Percentiles rank a stretch among this genome's conserved stretches.
These are phyloP conservation scores for Craterocephalus amniculus DNA, from an alignment of 2,797 vertebrate genomes.

Conservation along the genomic window DNA sequence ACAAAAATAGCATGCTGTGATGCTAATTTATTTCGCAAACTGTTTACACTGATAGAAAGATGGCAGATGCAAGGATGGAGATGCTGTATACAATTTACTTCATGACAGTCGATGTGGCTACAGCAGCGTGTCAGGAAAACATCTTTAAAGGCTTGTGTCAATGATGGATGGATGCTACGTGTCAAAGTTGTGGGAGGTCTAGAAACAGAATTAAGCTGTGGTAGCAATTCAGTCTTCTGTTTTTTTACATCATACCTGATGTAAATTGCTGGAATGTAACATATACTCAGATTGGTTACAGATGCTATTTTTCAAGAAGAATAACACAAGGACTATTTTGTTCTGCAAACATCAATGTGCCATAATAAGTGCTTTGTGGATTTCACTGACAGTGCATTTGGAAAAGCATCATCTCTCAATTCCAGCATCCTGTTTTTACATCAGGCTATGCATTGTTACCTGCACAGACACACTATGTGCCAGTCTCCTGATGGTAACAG, in stretches of 20 bases:
- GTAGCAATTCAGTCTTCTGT: too few relatives aligned
- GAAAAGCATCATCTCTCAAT: too few relatives aligned
- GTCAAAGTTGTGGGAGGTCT: background rate
- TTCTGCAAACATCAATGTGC: background rate
- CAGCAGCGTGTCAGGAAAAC: background rate
- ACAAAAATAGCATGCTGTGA: background rate
- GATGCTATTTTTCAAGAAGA: background rate
- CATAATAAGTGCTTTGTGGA: background rate
- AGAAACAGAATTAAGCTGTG: too few relatives aligned
- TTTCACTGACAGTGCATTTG: background rate
- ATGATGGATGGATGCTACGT: background rate
- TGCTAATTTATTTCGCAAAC: background rate
- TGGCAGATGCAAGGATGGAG: background rate
- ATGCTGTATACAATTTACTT: background rate
- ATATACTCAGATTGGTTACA: background rate
- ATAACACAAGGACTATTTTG: background rate
- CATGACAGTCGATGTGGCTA: background rate
- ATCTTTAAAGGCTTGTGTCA: accelerated
- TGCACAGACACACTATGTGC: conserved; percentile 79
- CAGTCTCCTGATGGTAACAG: conserved; percentile 83
- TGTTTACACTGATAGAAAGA: background rate
- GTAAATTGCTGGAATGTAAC: background rate
- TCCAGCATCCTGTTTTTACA: too few relatives aligned
- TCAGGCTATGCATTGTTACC: conserved; percentile 26
- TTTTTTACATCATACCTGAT: background rate